Percentiles rank a stretch among this genome's conserved stretches.
phyloP scores from a whole-genome alignment of 2,888 invertebrate species.

The Itoplectis maculator region DNA sequence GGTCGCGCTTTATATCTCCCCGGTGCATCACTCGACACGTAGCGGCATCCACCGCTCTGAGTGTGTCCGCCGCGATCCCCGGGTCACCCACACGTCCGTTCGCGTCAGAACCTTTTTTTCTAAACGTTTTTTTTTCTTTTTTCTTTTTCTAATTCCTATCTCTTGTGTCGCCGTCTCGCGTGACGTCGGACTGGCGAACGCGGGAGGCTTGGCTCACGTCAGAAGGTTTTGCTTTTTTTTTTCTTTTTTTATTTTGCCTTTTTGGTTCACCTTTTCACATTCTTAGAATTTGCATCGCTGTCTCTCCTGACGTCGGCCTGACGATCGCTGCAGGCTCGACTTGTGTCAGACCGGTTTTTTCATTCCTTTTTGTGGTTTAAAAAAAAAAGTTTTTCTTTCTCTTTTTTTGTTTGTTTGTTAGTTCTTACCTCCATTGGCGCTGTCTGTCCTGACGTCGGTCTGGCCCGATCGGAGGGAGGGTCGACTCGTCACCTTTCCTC shows the following conservation, averaged over 20 bases:
- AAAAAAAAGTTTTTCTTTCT: conserved; percentile 1
- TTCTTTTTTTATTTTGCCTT: too few relatives aligned
- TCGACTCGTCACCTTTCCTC: conserved; percentile 28
- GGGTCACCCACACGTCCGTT: background rate
- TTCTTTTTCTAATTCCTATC: background rate
- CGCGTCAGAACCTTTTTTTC: background rate
- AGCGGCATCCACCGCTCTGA: too few relatives aligned
- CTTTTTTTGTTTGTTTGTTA: background rate
- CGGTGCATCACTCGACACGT: conserved; percentile 3
- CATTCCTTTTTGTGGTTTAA: background rate
- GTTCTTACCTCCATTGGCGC: background rate
- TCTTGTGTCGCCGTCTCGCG: background rate
- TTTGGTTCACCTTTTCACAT: too few relatives aligned
- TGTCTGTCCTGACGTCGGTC: conserved; percentile 22
- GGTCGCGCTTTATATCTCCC: background rate
- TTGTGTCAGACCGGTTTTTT: background rate
- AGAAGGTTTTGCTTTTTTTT: too few relatives aligned
- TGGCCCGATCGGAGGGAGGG: conserved; percentile 5
- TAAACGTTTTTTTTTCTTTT: background rate
- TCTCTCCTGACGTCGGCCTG: too few relatives aligned
- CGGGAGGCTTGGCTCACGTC: conserved; percentile 1
- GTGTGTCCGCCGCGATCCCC: background rate
- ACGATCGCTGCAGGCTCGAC: background rate
- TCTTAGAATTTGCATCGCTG: too few relatives aligned
- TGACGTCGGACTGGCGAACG: conserved; percentile 18